Evolutionary conservation across 2,797 vertebrate species (phyloP).

Genomic region (Poeciliopsis paucimaculata): DNA sequence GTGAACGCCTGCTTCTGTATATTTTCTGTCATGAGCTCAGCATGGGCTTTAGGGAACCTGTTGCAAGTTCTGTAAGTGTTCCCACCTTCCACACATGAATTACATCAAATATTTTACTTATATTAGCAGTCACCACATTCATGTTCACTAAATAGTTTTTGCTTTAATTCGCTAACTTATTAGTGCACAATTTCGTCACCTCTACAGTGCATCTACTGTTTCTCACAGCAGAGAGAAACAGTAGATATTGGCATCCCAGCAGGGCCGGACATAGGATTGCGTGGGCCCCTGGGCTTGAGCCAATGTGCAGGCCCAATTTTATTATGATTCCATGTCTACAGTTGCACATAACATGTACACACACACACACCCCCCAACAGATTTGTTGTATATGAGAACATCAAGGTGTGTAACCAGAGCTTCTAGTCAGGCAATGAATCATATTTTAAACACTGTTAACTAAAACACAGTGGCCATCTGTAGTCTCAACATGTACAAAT

Average conservation of each 20-base stretch:
- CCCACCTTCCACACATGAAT: neutral
- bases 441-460: neutral
- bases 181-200: neutral
- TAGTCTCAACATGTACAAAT: neutral
- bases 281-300: no score
- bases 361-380: no score
- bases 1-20: constrained; percentile 95
- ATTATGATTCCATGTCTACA: no score
- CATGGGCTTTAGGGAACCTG: constrained; percentile 95
- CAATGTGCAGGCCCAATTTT: no score
- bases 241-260: no score
- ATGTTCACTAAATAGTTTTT: neutral
- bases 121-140: neutral
- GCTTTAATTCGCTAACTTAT: neutral
- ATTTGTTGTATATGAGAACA: neutral
- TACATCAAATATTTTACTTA: neutral
- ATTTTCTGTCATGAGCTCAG: constrained; percentile 97
- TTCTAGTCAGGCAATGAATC: neutral
- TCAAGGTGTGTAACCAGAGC: neutral
- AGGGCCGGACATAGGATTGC: no score
- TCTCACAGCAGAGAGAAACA: no score
- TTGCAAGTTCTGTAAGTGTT: constrained; percentile 90
- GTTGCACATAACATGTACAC: no score
- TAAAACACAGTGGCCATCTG: neutral
- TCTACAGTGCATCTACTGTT: no score